A percentile compares a stretch with the other conserved stretches of the same genome.
phyloP scores from a whole-genome alignment of 2,888 invertebrate genomes.

The Ophion ellenae region DNA sequence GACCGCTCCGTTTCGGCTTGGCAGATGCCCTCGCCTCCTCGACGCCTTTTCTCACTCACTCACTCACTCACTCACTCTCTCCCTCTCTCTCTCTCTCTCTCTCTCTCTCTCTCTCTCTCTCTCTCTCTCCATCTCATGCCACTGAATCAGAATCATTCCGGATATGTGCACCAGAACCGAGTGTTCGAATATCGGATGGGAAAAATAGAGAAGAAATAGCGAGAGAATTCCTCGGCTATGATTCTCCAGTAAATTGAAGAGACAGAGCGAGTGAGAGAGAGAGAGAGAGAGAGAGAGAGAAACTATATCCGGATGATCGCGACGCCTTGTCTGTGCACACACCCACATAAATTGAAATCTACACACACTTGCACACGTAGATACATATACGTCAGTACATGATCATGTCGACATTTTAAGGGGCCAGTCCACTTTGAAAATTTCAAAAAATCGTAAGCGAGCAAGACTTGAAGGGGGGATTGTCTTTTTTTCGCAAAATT shows the following conservation, averaged over 20 bases:
- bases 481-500: too few relatives aligned
- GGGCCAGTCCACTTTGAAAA: too few relatives aligned
- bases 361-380: too few relatives aligned
- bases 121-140: constrained; percentile 17
- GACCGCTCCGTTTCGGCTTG: constrained; percentile 49
- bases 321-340: too few relatives aligned
- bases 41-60: constrained; percentile 42
- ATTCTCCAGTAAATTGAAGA: constrained; percentile 41
- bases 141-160: constrained; percentile 56
- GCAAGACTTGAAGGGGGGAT: too few relatives aligned
- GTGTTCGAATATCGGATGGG: constrained; percentile 40
- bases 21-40: constrained; percentile 58
- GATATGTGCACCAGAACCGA: constrained; percentile 47
- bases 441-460: too few relatives aligned
- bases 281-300: neutral
- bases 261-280: neutral
- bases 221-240: constrained; percentile 43
- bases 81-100: constrained; percentile 1
- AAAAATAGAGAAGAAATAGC: constrained; percentile 20
- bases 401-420: too few relatives aligned
- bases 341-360: too few relatives aligned
- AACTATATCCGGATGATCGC: constrained; percentile 15
- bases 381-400: too few relatives aligned
- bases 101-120: constrained; percentile 18
- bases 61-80: neutral